A percentile compares a stretch with the other conserved stretches of the same genome.
Conservation (phyloP, 2,113 vertebrate species). For the Sinocyclocheilus anshuiensis region DNA sequence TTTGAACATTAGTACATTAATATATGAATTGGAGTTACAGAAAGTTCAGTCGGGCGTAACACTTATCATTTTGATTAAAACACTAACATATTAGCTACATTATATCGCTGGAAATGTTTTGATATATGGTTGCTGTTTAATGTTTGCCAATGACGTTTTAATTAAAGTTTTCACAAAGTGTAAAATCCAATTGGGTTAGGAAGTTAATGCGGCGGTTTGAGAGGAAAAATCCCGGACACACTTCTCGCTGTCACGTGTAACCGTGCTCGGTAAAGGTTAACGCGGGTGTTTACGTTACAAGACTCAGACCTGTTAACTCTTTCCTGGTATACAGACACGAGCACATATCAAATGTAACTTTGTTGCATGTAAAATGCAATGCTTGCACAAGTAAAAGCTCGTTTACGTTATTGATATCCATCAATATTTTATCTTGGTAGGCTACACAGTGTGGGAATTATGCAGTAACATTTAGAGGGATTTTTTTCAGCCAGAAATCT, state of each 20-base stretch:
- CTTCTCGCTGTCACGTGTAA: slow-evolving; percentile 76
- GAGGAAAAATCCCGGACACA: slow-evolving; percentile 59
- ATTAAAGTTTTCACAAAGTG: background rate
- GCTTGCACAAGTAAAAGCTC: background rate
- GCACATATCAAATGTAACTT: background rate
- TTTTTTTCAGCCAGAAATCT: background rate
- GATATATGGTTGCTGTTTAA: background rate
- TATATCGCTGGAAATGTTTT: background rate
- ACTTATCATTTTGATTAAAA: background rate
- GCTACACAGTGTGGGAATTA: background rate
- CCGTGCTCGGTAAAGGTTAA: slow-evolving; percentile 76
- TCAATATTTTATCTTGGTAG: background rate
- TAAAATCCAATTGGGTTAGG: slow-evolving; percentile 36
- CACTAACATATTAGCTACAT: background rate
- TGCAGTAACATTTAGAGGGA: background rate
- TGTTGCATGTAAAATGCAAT: background rate
- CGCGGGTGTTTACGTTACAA: slow-evolving; percentile 64
- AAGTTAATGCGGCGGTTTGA: slow-evolving; percentile 29
- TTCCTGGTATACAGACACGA: slow-evolving; percentile 35
- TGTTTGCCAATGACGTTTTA: background rate
- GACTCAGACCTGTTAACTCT: slow-evolving; percentile 65
- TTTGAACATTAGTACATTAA: background rate
- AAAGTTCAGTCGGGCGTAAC: background rate
- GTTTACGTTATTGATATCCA: background rate
- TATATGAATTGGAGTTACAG: background rate